A percentile compares a stretch with the other conserved stretches of the same genome.
phyloP scores from a whole-genome alignment of 2,113 vertebrate genomes.

The Sorex araneus region DNA sequence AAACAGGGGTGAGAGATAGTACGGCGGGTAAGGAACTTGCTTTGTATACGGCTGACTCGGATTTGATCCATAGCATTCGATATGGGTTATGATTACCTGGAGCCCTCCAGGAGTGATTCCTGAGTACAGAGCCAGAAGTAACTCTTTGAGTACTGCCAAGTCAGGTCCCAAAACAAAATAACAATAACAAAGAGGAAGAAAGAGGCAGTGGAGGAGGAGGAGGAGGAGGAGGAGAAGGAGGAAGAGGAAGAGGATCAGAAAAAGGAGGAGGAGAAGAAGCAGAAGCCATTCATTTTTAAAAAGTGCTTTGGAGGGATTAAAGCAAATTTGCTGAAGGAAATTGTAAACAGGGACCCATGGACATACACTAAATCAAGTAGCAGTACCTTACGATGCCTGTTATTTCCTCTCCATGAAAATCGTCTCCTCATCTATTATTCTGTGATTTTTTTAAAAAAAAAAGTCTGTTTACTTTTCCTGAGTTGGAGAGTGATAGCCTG shows the following conservation, averaged over 20 bases:
- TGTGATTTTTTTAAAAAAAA: neutral
- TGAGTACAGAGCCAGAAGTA: constrained; percentile 44
- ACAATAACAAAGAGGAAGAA: too few species aligned
- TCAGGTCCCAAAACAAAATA: too few species aligned
- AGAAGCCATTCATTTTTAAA: neutral
- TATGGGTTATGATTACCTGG: neutral
- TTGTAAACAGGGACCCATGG: neutral
- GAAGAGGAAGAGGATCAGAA: too few species aligned
- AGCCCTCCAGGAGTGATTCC: too few species aligned
- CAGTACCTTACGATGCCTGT: neutral
- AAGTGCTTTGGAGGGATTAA: constrained; percentile 41
- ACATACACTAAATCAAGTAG: neutral
- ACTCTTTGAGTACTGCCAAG: neutral
- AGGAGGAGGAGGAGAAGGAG: too few species aligned
- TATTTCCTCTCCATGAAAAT: neutral
- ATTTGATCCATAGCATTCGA: too few species aligned
- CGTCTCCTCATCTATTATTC: neutral
- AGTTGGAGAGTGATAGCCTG: neutral
- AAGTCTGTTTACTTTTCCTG: neutral
- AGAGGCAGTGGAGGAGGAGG: too few species aligned
- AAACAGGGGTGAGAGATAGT: too few species aligned
- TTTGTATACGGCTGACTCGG: too few species aligned
- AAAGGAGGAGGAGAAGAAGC: too few species aligned
- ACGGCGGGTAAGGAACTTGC: too few species aligned
- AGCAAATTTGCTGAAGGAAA: constrained; percentile 41